phyloP scores from a whole-genome alignment of 2,113 vertebrate species.

The Tinamus guttatus region DNA sequence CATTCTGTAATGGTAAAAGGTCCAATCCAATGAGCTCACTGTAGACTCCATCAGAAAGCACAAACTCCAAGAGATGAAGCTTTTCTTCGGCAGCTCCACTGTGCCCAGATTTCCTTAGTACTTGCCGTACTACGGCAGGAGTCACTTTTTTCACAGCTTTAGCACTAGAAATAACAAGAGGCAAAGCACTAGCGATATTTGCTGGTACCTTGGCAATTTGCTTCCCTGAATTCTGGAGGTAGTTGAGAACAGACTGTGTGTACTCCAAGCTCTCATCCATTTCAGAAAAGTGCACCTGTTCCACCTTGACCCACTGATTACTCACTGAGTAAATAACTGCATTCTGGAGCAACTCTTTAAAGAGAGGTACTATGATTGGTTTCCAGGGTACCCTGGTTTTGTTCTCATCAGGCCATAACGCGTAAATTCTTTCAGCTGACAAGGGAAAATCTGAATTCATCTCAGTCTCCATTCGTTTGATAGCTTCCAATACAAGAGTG shows the following conservation, averaged over 20 bases:
- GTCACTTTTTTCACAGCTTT: constrained; percentile 86
- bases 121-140: constrained; percentile 87
- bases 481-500: constrained; percentile 88
- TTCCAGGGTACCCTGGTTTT: constrained; percentile 88
- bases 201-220: constrained; percentile 88
- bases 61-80: constrained; percentile 90
- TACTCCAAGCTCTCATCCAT: constrained; percentile 82
- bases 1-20: constrained; percentile 92
- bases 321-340: constrained; percentile 87
- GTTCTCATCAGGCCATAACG: constrained; percentile 89
- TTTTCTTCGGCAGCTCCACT: constrained; percentile 83
- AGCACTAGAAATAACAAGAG: constrained; percentile 66
- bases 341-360: constrained; percentile 87
- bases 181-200: constrained; percentile 83
- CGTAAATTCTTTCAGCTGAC: constrained; percentile 84
- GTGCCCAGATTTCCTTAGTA: constrained; percentile 86
- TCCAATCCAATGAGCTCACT: constrained; percentile 94
- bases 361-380: constrained; percentile 89
- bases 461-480: constrained; percentile 86
- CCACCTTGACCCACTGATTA: constrained; percentile 86
- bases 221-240: constrained; percentile 94
- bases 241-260: constrained; percentile 87
- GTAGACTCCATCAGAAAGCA: constrained; percentile 89
- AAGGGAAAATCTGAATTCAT: constrained; percentile 86
- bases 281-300: constrained; percentile 90